Evolutionary conservation across 2,888 invertebrate genomes (phyloP).

Genomic region (Erannis defoliaria): DNA sequence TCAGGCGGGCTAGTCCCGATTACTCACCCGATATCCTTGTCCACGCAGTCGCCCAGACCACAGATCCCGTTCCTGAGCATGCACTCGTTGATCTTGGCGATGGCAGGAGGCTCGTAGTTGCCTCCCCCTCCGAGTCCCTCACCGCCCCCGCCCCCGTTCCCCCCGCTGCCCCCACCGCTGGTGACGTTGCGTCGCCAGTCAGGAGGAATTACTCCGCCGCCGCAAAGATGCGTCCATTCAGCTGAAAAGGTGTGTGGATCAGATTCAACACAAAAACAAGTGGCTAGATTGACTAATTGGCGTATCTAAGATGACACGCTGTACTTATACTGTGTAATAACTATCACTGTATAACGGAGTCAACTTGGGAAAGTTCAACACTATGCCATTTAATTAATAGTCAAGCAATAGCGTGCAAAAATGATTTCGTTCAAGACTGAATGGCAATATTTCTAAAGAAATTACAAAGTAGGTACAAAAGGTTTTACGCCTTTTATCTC

Average conservation of each 20-base stretch:
- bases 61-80: slow-evolving; percentile 91
- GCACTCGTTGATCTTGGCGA: slow-evolving; percentile 90
- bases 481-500: too few species aligned
- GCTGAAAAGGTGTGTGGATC: slow-evolving; percentile 64
- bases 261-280: background rate
- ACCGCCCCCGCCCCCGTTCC: slow-evolving; percentile 38
- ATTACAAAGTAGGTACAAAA: too few species aligned
- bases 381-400: too few species aligned
- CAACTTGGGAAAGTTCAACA: too few species aligned
- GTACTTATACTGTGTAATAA: too few species aligned
- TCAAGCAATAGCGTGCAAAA: too few species aligned
- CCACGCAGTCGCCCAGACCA: slow-evolving; percentile 90
- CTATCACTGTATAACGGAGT: too few species aligned
- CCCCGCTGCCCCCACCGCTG: slow-evolving; percentile 49
- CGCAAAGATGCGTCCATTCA: slow-evolving; percentile 88
- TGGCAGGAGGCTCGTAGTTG: slow-evolving; percentile 60
- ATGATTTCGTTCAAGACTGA: too few species aligned
- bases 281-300: too few species aligned
- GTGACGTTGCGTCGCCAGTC: slow-evolving; percentile 76
- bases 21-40: slow-evolving; percentile 89
- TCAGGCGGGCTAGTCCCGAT: too few species aligned
- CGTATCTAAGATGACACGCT: too few species aligned
- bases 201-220: slow-evolving; percentile 71
- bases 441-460: too few species aligned
- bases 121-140: slow-evolving; percentile 49